Conservation (phyloP, 1,140 invertebrate species). For the Ceratoteleas bidentatus region DNA sequence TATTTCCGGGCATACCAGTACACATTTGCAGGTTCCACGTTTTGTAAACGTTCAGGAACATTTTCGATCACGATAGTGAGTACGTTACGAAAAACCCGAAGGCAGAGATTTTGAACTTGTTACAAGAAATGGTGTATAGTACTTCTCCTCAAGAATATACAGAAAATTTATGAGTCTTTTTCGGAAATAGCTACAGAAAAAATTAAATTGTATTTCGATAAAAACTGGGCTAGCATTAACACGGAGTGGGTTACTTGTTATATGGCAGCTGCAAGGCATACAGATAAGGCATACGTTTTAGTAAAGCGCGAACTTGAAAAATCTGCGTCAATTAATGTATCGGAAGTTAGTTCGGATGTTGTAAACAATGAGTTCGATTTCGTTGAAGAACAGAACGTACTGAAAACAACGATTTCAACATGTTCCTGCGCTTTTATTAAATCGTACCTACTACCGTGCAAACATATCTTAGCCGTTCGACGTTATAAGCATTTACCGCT, state of each 20-base stretch:
- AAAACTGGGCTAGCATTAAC: slow-evolving; percentile 48
- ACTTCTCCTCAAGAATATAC: slow-evolving; percentile 21
- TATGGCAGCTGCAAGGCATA: slow-evolving; percentile 49
- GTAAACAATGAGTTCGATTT: no score
- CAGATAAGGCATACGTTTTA: slow-evolving; percentile 17
- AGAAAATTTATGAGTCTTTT: slow-evolving; percentile 34
- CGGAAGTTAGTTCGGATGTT: no score
- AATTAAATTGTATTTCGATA: slow-evolving; percentile 40
- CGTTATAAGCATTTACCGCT: background rate
- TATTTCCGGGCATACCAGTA: slow-evolving; percentile 26
- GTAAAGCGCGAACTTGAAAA: slow-evolving; percentile 26
- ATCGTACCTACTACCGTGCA: slow-evolving; percentile 24
- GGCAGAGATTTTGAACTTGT: slow-evolving; percentile 1
- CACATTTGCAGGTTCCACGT: slow-evolving; percentile 47
- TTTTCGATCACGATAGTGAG: slow-evolving; percentile 1
- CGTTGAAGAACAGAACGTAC: background rate
- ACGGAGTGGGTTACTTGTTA: slow-evolving; percentile 31
- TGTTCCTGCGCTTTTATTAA: slow-evolving; percentile 1
- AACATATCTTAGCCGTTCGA: slow-evolving; percentile 37
- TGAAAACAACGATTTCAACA: background rate
- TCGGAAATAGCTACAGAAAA: slow-evolving; percentile 7
- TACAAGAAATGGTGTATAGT: slow-evolving; percentile 29
- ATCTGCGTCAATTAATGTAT: no score
- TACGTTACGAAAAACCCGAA: slow-evolving; percentile 12
- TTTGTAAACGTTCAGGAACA: slow-evolving; percentile 25